phyloP scores from a whole-genome alignment of 2,113 vertebrate genomes.

The Okapia johnstoni region DNA sequence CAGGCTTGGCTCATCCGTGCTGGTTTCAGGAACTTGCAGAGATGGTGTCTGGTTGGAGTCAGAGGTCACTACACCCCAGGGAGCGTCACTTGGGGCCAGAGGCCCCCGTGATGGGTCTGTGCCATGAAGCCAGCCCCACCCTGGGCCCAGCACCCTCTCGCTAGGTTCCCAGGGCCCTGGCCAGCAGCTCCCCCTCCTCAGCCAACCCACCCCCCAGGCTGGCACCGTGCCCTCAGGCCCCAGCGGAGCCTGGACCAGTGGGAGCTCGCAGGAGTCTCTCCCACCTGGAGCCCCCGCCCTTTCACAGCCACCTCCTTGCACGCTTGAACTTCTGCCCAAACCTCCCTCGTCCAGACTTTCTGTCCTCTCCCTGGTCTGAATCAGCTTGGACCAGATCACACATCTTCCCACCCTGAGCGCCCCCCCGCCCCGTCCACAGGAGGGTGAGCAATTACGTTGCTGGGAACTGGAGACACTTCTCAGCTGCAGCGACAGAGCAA shows the following conservation, averaged over 20 bases:
- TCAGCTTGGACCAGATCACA: background rate
- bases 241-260: background rate
- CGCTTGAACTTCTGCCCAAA: background rate
- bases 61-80: background rate
- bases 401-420: background rate
- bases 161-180: background rate
- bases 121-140: background rate
- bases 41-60: background rate
- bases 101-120: background rate
- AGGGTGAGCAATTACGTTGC: background rate
- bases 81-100: background rate
- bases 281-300: background rate
- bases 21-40: background rate
- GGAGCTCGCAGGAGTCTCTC: background rate
- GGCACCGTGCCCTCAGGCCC: background rate
- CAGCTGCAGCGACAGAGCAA: background rate
- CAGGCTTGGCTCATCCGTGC: background rate
- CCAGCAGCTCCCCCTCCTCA: background rate
- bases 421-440: background rate
- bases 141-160: background rate
- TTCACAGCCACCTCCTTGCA: background rate
- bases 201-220: background rate
- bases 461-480: conserved; percentile 30
- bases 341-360: background rate
- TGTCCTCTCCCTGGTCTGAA: background rate